phyloP scores from a whole-genome alignment of 1,140 invertebrate genomes.

The Acromyrmex heyeri region DNA sequence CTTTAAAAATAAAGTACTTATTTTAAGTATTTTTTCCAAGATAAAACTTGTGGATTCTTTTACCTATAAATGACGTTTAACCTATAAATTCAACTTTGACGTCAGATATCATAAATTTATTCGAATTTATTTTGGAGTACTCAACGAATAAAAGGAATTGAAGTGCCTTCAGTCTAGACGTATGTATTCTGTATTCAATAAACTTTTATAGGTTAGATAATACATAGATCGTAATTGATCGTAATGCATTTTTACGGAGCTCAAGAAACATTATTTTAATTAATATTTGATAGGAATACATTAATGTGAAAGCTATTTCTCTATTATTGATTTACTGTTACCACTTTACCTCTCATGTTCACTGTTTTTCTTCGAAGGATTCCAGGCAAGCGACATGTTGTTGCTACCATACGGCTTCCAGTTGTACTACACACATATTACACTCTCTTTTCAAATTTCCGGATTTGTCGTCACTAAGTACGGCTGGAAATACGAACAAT shows the following conservation, averaged over 20 bases:
- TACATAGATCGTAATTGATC: not conserved
- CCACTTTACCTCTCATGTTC: constrained; percentile 88
- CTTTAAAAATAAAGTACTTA: not conserved
- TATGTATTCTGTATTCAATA: not conserved
- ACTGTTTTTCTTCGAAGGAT: constrained; percentile 90
- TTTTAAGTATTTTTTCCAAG: not conserved
- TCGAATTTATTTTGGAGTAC: not conserved
- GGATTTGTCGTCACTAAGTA: not conserved
- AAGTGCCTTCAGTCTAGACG: too few relatives aligned
- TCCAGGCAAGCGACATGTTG: constrained; percentile 81
- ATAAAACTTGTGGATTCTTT: not conserved
- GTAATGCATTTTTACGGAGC: not conserved
- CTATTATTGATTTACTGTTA: not conserved
- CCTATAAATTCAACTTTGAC: not conserved
- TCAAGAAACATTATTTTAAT: not conserved
- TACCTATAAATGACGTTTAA: not conserved
- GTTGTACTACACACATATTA: not conserved
- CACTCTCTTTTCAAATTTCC: not conserved
- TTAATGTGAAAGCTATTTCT: not conserved
- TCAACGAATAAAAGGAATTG: too few relatives aligned
- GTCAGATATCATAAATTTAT: not conserved
- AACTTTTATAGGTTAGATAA: constrained; percentile 58
- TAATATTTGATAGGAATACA: not conserved
- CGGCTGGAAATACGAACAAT: not conserved
- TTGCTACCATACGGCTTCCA: not conserved